A percentile compares a stretch with the other conserved stretches of the same genome.
phyloP scores from a whole-genome alignment of 2,113 vertebrate species.

The Scortum barcoo region DNA sequence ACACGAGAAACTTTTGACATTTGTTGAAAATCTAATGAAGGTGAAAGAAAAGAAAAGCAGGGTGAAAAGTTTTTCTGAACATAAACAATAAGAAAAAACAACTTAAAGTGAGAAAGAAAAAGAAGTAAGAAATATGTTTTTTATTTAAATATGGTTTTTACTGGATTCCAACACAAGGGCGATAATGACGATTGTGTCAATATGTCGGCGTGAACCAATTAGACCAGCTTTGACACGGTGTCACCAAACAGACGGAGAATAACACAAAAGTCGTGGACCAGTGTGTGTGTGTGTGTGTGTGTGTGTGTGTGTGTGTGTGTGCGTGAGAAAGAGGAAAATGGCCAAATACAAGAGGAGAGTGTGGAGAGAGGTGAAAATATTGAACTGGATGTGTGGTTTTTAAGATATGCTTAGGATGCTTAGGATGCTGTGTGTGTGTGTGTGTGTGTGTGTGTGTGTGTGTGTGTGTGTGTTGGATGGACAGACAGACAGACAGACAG shows the following conservation, averaged over 20 bases:
- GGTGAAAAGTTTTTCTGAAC: too few species aligned
- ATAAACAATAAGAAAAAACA: neutral
- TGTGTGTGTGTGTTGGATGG: constrained; percentile 25
- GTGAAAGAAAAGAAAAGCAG: too few species aligned
- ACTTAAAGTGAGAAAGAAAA: neutral
- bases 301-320: neutral
- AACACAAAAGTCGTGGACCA: neutral
- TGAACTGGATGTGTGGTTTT: neutral
- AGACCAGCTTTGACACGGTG: constrained; percentile 10
- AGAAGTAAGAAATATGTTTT: neutral
- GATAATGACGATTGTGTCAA: constrained; percentile 29
- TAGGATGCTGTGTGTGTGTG: neutral
- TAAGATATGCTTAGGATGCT: too few species aligned
- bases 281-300: neutral
- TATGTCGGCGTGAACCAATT: constrained; percentile 29
- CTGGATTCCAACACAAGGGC: neutral
- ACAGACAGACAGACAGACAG: too few species aligned
- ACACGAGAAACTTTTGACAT: too few species aligned
- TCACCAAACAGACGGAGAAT: neutral
- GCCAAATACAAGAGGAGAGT: neutral
- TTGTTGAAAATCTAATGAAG: too few species aligned
- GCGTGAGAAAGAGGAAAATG: neutral
- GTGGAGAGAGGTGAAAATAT: neutral
- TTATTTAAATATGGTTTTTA: too few species aligned
- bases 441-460: constrained; percentile 1